phyloP scores from a whole-genome alignment of 1,140 invertebrate species.

The Bombus sibiricus region DNA sequence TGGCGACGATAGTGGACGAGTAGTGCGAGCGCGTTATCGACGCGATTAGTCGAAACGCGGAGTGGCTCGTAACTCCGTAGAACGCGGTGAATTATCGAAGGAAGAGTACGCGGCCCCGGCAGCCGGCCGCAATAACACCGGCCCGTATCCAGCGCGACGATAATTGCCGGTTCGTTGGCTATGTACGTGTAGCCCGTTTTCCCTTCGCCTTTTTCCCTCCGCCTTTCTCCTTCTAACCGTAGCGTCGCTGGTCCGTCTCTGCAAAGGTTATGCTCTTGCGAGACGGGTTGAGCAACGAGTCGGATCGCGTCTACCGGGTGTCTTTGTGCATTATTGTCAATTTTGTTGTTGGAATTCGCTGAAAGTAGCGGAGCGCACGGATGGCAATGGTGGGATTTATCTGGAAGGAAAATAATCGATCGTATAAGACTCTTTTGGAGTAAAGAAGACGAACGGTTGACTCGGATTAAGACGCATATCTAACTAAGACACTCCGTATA shows the following conservation, averaged over 20 bases:
- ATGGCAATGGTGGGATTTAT: no score
- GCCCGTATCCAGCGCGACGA: slow-evolving; percentile 50
- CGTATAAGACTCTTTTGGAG: background rate
- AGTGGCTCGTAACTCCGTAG: slow-evolving; percentile 27
- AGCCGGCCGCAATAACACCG: slow-evolving; percentile 56
- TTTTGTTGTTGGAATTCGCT: no score
- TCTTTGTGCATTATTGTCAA: background rate
- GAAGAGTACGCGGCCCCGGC: background rate
- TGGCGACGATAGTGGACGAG: background rate
- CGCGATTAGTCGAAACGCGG: slow-evolving; percentile 47
- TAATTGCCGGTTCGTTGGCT: slow-evolving; percentile 67
- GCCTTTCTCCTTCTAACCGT: slow-evolving; percentile 59
- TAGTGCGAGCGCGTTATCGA: slow-evolving; percentile 1
- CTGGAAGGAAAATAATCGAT: background rate
- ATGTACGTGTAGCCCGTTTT: slow-evolving; percentile 38
- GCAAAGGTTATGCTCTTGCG: slow-evolving; percentile 64
- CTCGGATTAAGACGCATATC: background rate
- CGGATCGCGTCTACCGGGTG: slow-evolving; percentile 19
- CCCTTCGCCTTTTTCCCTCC: slow-evolving; percentile 48
- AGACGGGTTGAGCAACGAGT: slow-evolving; percentile 61
- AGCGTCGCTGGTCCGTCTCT: slow-evolving; percentile 53
- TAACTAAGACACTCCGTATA: background rate
- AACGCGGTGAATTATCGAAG: slow-evolving; percentile 5
- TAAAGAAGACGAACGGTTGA: background rate
- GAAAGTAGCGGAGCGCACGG: no score